phyloP scores from a whole-genome alignment of 2,888 invertebrate genomes.

The Tetropium fuscum region DNA sequence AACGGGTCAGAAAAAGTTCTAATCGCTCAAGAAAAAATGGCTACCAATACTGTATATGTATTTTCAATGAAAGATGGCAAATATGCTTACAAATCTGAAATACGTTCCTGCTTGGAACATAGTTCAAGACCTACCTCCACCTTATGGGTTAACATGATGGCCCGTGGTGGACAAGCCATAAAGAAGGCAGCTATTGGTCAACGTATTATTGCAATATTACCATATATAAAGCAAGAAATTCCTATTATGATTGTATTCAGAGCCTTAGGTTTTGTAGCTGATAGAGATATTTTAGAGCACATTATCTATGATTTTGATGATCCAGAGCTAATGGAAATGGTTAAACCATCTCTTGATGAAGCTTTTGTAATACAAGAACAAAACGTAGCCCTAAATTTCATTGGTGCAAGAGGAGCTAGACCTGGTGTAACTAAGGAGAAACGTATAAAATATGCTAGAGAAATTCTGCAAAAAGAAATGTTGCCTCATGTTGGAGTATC shows the following conservation, averaged over 20 bases:
- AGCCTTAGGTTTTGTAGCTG: constrained; percentile 97
- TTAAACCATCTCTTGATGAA: constrained; percentile 97
- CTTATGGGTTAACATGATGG: constrained; percentile 99
- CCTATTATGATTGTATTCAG: constrained; percentile 99
- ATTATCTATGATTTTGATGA: constrained; percentile 99
- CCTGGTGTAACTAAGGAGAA: constrained; percentile 99
- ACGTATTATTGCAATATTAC: constrained; percentile 96
- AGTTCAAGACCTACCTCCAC: constrained; percentile 97
- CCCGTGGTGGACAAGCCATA: constrained; percentile 97
- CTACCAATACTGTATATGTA: constrained; percentile 99
- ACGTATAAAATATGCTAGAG: constrained; percentile 98
- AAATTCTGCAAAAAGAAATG: constrained; percentile 99
- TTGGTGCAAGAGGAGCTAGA: constrained; percentile 96
- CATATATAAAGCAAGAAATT: constrained; percentile 99
- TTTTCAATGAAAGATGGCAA: constrained; percentile 99
- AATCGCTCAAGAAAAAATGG: constrained; percentile 99
- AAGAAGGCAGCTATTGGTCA: constrained; percentile 99
- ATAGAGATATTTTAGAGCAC: constrained; percentile 98
- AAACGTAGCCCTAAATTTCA: constrained; percentile 98
- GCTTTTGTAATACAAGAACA: constrained; percentile 99
- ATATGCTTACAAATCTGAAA: constrained; percentile 98
- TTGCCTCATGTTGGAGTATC: constrained; percentile 99
- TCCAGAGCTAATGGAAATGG: constrained; percentile 99
- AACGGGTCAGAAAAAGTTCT: constrained; percentile 96
- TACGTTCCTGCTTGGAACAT: constrained; percentile 93